Evolutionary conservation across 2,888 invertebrate species (phyloP), one percentile per base, ranked within the genome.

Genomic region (Pristionchus entomophagus): DNA sequence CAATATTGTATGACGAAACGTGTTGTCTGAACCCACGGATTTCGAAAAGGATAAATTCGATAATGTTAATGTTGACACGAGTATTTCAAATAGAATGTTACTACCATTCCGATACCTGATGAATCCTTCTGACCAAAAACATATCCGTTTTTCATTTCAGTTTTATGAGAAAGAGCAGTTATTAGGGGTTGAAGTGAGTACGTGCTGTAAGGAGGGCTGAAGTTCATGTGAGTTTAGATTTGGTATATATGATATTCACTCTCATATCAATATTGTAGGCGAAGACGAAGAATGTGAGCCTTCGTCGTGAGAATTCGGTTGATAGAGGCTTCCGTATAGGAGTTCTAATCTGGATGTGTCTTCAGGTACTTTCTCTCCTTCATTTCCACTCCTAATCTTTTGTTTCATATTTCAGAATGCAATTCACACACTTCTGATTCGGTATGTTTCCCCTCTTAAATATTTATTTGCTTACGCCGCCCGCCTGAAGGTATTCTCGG

Each of bases 401-500:
- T n/a, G n/a, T n/a, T 45, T 45, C 45, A 45, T 45, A 14, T 91
- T 93, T 45, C 93, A 93, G 84, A 93, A 93, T 86, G 90, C 92
- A 69, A 90, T 92, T 14, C 93, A 93, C 86, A 92, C 92, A 5
- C 88, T 93, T 10, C 87, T 93, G 51, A 90, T 93, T 17, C 83
- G 90, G 90, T 88, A 59, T 17, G n/a, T n/a, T 81, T 32, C 26
- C 6, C 10, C 26, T 35, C 29, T 29, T 32, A 73, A n/a, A 19
- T 22, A 19, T 35, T 32, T 81, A 14, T 51, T 2, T n/a, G n/a
- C n/a, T n/a, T n/a, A n/a, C n/a, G n/a, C n/a, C n/a, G n/a, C n/a
- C n/a, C n/a, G n/a, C n/a, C n/a, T n/a, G n/a, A n/a, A 84, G 98
- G 84, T 92, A 91, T 81, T 89, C 91, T 14, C 86, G 91, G 17